Percentiles rank a stretch among this genome's conserved stretches.
Conservation (phyloP, 2,888 invertebrate genomes). For the Troglohyphantes excavatus region DNA sequence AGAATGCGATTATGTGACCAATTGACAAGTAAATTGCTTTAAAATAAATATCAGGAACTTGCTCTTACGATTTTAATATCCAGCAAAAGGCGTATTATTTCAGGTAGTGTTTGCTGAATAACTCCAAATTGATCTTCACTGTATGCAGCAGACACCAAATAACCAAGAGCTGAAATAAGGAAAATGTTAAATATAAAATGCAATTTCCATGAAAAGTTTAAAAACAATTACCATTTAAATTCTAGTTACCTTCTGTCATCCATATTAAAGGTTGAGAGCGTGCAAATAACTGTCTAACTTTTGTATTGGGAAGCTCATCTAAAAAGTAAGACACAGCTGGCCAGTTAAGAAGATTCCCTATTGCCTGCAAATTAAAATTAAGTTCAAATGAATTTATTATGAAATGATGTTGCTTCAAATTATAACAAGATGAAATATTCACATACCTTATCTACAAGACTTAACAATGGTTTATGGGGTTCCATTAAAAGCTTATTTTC, state of each 20-base stretch:
- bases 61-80: constrained; percentile 67
- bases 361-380: background rate
- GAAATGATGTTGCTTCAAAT: background rate
- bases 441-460: constrained; percentile 23
- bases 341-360: constrained; percentile 32
- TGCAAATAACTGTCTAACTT: constrained; percentile 58
- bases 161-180: constrained; percentile 65
- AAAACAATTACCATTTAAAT: no score
- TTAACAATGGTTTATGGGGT: background rate
- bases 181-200: no score
- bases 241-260: constrained; percentile 62
- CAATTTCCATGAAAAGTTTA: no score
- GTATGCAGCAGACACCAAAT: constrained; percentile 64
- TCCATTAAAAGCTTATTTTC: no score
- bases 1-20: no score
- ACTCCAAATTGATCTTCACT: constrained; percentile 74
- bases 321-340: constrained; percentile 64
- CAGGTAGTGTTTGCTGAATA: constrained; percentile 55
- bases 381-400: background rate
- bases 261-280: constrained; percentile 57
- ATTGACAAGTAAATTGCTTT: no score
- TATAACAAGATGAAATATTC: no score
- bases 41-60: no score
- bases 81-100: constrained; percentile 57
- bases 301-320: constrained; percentile 68